Base-by-base conservation (phyloP, 2,113 vertebrate genomes). In the Herpetotheres cachinnans region DNA sequence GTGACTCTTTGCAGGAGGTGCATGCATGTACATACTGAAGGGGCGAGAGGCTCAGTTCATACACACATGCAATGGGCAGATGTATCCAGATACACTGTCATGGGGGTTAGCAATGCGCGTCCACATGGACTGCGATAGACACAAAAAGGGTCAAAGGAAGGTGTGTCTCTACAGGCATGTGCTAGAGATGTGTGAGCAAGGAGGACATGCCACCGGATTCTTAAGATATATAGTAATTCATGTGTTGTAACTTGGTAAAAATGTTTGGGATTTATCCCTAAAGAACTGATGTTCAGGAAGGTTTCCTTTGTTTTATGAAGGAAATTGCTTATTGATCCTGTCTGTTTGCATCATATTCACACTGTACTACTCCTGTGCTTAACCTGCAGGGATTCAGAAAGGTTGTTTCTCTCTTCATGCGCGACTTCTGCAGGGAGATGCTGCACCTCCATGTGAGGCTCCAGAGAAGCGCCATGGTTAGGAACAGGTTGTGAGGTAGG, bases 251-350 rank as follows among this genome's bases (percentile, higher is more conserved):
- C 42, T 50, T 84, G 32, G 10, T 58, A 90, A 81, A 85, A 90
- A 36, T 0, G 3, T 82, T 61, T 32, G 42, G 36, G 59, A 62
- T 82, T 82, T 93, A 67, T 59, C 47, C 52, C 50, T 58, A 44
- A 77, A 78, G 24, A 92, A 71, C 34, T 14, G 32, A 56, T 74
- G 63, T 81, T 81, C 71, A 67, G 56, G 55, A 82, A 89, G 16
- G 56, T 40, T 25, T 86, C 44, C 49, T 66, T 50, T 63, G 36
- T 91, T 84, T 86, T 92, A 65, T 66, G 47, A 95, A 87, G 56
- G 52, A 95, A 97, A 94, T 65, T 81, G 73, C 56, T 71, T 93
- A 95, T 91, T 89, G 93, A 93, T 94, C 69, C 89, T 86, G 67
- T 87, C 96, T 85, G 26, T 73, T 50, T 73, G 44, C 77, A 89